phyloP scores from a whole-genome alignment of 53 echinoderm and acorn worm species.

The Henricia sp. region DNA sequence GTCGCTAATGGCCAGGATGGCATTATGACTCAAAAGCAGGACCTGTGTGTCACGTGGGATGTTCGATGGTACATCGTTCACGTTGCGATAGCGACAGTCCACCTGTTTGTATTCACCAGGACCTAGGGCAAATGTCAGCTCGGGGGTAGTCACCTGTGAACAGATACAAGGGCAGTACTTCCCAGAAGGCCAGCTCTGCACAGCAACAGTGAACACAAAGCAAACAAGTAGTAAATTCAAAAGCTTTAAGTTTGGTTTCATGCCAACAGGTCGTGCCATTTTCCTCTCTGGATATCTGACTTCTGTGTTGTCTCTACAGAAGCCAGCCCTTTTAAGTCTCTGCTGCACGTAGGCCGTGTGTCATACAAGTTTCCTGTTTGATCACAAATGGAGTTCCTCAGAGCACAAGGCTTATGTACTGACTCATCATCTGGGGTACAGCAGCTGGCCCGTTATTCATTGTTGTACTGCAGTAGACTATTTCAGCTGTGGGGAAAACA shows the following conservation, averaged over 20 bases:
- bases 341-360: not conserved
- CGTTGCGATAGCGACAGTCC: constrained; percentile 81
- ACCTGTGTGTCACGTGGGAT: constrained; percentile 84
- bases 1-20: constrained; percentile 59
- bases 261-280: constrained; percentile 18
- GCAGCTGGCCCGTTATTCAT: not conserved
- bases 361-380: constrained; percentile 29
- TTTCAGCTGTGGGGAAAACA: not conserved
- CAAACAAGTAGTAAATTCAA: constrained; percentile 2
- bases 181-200: constrained; percentile 43
- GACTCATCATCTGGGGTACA: constrained; percentile 5
- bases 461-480: not conserved
- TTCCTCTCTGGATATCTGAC: not conserved
- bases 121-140: constrained; percentile 81
- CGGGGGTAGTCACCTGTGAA: constrained; percentile 60
- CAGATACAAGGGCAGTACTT: constrained; percentile 80
- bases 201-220: constrained; percentile 12
- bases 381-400: not conserved
- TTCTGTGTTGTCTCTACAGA: not conserved
- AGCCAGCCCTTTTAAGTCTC: not conserved
- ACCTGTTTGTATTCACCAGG: constrained; percentile 85
- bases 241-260: constrained; percentile 5
- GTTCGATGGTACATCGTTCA: constrained; percentile 73
- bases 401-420: not conserved
- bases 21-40: constrained; percentile 85